Conservation (phyloP, 2,113 vertebrate species). For the Otis tarda region DNA sequence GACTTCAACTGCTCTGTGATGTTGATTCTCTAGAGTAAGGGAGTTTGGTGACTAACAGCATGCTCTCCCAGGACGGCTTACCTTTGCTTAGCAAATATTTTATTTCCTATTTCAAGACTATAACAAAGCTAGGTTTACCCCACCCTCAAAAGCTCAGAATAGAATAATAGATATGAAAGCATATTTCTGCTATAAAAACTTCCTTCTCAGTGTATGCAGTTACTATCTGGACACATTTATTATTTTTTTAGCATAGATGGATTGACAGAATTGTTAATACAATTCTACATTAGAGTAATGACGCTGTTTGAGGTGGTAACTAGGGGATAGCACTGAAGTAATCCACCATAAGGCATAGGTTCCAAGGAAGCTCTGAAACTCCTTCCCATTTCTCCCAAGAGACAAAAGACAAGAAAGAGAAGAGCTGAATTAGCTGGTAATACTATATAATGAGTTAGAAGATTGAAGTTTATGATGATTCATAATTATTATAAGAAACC, state of each 20-base stretch:
- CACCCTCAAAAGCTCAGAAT: background rate
- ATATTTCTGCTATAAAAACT: background rate
- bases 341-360: background rate
- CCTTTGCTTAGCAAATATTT: conserved; percentile 33
- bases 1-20: background rate
- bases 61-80: background rate
- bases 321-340: background rate
- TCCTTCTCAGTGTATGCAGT: background rate
- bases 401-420: conserved; percentile 26
- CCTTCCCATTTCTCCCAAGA: conserved; percentile 5
- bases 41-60: background rate
- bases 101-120: conserved; percentile 10
- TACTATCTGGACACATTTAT: background rate
- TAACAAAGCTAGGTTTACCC: background rate
- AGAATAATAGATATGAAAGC: background rate
- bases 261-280: background rate
- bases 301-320: background rate
- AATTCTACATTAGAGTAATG: background rate
- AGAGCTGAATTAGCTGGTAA: conserved; percentile 39
- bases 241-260: background rate
- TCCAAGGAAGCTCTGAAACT: conserved; percentile 9
- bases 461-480: conserved; percentile 17
- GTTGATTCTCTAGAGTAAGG: background rate
- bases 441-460: conserved; percentile 37
- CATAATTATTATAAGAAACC: conserved; percentile 26